phyloP scores from a whole-genome alignment of 2,113 vertebrate genomes.

The Zingel zingel region DNA sequence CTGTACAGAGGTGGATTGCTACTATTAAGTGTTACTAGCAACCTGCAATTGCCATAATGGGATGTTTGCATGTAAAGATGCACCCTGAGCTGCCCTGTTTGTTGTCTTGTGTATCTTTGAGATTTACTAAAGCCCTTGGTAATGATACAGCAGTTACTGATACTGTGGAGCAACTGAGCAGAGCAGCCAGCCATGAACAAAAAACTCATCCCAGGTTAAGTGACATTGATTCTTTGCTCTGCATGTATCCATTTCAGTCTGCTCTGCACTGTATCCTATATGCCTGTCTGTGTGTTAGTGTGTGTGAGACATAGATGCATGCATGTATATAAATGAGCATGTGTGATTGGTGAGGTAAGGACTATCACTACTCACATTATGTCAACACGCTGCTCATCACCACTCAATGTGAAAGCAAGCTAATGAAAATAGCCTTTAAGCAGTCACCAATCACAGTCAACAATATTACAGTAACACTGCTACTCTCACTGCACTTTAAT shows the following conservation, averaged over 20 bases:
- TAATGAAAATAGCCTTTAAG: conserved; percentile 54
- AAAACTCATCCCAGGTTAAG: conserved; percentile 79
- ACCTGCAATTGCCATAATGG: conserved; percentile 34
- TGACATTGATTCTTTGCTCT: conserved; percentile 75
- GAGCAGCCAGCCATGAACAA: conserved; percentile 60
- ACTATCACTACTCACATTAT: conserved; percentile 44
- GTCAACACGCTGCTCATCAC: conserved; percentile 50
- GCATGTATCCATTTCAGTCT: conserved; percentile 60
- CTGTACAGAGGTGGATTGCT: not conserved
- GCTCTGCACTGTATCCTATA: conserved; percentile 36
- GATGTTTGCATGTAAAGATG: conserved; percentile 36
- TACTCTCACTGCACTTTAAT: too few relatives aligned
- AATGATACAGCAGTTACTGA: conserved; percentile 61
- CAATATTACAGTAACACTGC: conserved; percentile 12
- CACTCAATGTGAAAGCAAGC: conserved; percentile 47
- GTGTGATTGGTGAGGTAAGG: conserved; percentile 29
- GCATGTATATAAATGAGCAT: conserved; percentile 28
- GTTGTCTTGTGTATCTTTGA: conserved; percentile 65
- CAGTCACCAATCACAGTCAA: conserved; percentile 41
- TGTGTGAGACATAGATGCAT: conserved; percentile 17
- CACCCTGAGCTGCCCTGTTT: conserved; percentile 23
- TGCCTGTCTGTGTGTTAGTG: conserved; percentile 4
- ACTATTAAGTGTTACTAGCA: not conserved
- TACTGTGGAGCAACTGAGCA: conserved; percentile 51
- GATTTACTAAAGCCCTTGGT: conserved; percentile 67